Evolutionary conservation across 2,888 invertebrate genomes (phyloP).

Genomic region (Tanytarsus gracilentus): DNA sequence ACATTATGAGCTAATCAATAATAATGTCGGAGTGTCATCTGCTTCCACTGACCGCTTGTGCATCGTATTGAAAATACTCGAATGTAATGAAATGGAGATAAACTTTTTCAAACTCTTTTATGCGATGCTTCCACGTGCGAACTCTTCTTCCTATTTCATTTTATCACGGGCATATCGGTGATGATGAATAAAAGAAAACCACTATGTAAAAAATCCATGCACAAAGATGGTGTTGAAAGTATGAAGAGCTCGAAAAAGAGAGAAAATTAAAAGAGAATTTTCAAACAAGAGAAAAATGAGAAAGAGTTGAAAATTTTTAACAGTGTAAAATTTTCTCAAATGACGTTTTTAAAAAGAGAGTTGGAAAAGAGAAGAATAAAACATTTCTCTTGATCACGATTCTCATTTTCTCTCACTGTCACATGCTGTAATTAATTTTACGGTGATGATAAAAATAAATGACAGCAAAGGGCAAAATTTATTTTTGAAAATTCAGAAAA

Average conservation of each 20-base stretch:
- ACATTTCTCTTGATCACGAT: constrained; percentile 4
- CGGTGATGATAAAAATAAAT: no score
- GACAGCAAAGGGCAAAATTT: no score
- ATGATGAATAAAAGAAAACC: no score
- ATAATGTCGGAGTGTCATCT: neutral
- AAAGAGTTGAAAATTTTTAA: neutral
- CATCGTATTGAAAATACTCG: constrained; percentile 1
- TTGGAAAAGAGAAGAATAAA: no score
- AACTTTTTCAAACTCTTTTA: constrained; percentile 26
- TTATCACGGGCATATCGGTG: no score
- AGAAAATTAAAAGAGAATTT: neutral
- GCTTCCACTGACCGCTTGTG: neutral
- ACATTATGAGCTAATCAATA: no score
- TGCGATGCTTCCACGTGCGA: constrained; percentile 19
- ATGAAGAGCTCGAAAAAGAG: neutral
- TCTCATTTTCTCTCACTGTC: no score
- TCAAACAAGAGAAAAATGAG: no score
- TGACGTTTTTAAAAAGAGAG: no score
- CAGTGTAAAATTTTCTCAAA: neutral
- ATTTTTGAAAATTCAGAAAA: no score
- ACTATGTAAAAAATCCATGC: neutral
- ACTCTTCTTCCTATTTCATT: constrained; percentile 13
- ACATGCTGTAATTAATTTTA: no score
- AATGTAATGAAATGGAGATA: constrained; percentile 5
- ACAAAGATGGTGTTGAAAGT: neutral